Evolutionary conservation across 2,888 invertebrate genomes (phyloP).

Genomic region (Eucriotettix oculatus): DNA sequence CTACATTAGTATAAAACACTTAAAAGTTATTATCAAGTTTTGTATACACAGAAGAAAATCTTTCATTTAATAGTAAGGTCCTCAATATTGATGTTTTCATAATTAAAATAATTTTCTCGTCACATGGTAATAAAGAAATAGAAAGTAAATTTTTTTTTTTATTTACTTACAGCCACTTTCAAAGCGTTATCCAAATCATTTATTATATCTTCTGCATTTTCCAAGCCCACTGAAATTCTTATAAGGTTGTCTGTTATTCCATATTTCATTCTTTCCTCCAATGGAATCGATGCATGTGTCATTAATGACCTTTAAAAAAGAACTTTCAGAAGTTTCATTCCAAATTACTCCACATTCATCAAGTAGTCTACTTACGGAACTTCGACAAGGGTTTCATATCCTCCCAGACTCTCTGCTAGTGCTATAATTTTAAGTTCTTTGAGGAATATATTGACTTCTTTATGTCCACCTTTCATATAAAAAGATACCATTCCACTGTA

Average conservation of each 20-base stretch:
- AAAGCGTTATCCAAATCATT: conserved; percentile 72
- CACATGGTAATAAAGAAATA: too few relatives aligned
- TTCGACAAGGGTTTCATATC: conserved; percentile 87
- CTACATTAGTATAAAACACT: too few relatives aligned
- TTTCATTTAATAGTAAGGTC: too few relatives aligned
- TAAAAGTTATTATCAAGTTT: too few relatives aligned
- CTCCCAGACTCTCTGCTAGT: conserved; percentile 88
- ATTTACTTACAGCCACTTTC: conserved; percentile 19
- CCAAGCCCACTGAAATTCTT: conserved; percentile 79
- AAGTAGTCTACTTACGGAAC: conserved; percentile 64
- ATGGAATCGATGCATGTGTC: conserved; percentile 89
- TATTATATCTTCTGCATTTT: conserved; percentile 71
- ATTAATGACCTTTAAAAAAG: conserved; percentile 45
- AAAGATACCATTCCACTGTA: conserved; percentile 89
- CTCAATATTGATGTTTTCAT: too few relatives aligned
- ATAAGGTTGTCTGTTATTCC: conserved; percentile 75
- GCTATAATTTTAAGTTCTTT: conserved; percentile 61
- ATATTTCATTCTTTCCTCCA: conserved; percentile 46
- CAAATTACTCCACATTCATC: not conserved
- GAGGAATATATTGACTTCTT: conserved; percentile 57
- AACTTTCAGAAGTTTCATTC: too few relatives aligned
- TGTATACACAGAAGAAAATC: too few relatives aligned
- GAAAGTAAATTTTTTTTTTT: too few relatives aligned
- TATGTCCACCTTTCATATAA: conserved; percentile 59
- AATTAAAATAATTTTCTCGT: too few relatives aligned